phyloP scores from a whole-genome alignment of 2,888 invertebrate species.

The Dysmachus trigonus region DNA sequence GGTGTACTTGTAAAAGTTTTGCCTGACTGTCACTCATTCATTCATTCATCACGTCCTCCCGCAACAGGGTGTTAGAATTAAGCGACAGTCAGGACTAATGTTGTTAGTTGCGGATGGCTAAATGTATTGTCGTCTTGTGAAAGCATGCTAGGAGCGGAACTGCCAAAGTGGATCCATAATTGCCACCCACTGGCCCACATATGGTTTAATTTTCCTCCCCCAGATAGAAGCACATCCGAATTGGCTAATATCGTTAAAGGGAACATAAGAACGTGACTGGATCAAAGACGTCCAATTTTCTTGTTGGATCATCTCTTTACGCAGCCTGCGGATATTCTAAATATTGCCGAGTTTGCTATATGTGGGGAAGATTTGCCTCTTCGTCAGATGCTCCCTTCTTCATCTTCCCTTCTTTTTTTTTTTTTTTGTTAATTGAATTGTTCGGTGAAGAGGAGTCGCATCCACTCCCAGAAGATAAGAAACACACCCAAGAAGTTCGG shows the following conservation, averaged over 20 bases:
- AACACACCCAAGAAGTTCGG: not conserved
- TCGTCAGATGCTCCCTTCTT: not conserved
- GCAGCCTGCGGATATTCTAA: not conserved
- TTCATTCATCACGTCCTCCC: not conserved
- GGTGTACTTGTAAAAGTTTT: not conserved
- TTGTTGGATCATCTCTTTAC: not conserved
- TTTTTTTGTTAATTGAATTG: not conserved
- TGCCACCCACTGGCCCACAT: not conserved
- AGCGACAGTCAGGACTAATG: not conserved
- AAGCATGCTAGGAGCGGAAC: not conserved
- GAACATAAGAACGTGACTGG: not conserved
- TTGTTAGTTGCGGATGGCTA: not conserved
- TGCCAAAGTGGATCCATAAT: not conserved
- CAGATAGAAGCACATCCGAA: not conserved
- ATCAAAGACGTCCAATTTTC: not conserved
- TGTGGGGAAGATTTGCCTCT: not conserved
- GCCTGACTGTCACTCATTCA: not conserved
- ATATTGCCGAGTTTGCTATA: not conserved
- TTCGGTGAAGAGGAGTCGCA: not conserved
- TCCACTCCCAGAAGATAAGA: not conserved
- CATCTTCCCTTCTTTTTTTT: too few relatives aligned
- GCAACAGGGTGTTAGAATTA: not conserved
- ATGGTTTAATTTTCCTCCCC: not conserved
- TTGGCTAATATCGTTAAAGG: not conserved
- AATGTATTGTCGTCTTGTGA: not conserved